These are phyloP conservation scores for Rhadina sibilatrix DNA, from an alignment of 2,113 vertebrate genomes.

Conservation along the genomic window DNA sequence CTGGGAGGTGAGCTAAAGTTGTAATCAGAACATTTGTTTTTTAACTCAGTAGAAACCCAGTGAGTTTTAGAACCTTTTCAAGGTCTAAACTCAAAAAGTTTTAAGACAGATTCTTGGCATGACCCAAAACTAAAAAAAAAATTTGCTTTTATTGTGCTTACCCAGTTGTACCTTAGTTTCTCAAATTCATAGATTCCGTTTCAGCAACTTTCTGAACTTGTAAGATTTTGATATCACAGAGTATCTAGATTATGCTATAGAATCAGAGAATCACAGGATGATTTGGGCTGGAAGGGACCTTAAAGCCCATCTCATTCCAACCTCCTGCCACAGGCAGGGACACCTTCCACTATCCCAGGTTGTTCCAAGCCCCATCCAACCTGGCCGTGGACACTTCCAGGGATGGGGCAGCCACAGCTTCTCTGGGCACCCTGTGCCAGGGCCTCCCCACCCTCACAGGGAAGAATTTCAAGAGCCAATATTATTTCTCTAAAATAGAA, in stretches of 20 bases:
- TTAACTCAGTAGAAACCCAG: neutral
- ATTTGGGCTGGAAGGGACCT: neutral
- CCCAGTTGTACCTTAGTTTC: neutral
- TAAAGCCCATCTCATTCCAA: neutral
- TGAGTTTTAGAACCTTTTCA: neutral
- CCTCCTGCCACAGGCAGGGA: neutral
- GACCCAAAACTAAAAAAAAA: neutral
- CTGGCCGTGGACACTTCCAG: neutral
- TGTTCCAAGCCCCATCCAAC: fast-evolving
- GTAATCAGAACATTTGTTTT: neutral
- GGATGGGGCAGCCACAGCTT: neutral
- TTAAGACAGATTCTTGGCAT: neutral
- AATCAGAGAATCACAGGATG: neutral
- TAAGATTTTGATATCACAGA: neutral
- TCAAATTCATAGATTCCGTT: neutral
- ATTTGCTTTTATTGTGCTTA: neutral
- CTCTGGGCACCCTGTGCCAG: neutral
- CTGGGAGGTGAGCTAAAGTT: neutral
- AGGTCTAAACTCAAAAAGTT: neutral
- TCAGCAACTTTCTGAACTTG: neutral
- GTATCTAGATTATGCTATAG: neutral
- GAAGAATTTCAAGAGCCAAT: neutral
- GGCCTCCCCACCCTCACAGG: neutral
- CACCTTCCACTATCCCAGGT: neutral
- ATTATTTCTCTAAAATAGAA: neutral